Percentiles rank a stretch among this genome's conserved stretches.
Conservation (phyloP, 2,113 vertebrate species). For the Platichthys stellatus region DNA sequence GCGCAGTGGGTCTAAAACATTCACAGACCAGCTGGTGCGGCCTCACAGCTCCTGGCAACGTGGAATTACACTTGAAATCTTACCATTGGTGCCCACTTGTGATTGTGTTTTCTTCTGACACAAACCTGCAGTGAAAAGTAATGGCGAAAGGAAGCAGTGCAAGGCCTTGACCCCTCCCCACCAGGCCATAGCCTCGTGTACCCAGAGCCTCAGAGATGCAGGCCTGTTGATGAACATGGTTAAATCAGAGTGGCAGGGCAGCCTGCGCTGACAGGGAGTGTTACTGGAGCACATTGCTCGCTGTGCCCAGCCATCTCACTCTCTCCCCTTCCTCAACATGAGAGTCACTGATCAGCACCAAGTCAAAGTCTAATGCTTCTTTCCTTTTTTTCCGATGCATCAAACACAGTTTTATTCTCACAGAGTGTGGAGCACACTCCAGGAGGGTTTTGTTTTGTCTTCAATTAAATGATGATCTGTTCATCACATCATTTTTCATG, state of each 20-base stretch:
- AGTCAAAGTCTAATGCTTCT: background rate
- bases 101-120: conserved; percentile 23
- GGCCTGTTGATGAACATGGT: conserved; percentile 57
- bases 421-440: background rate
- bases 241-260: conserved; percentile 68
- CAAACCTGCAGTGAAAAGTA: conserved; percentile 42
- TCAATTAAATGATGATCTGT: conserved; percentile 13
- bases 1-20: conserved; percentile 60
- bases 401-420: background rate
- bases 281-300: conserved; percentile 60
- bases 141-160: conserved; percentile 54
- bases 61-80: conserved; percentile 42
- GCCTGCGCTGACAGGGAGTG: conserved; percentile 49
- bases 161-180: conserved; percentile 51
- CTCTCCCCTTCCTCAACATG: conserved; percentile 14
- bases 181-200: conserved; percentile 40
- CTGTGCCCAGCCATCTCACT: conserved; percentile 24
- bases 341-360: conserved; percentile 19
- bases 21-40: conserved; percentile 57
- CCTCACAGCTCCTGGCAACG: conserved; percentile 40
- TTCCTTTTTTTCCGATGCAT: conserved; percentile 11
- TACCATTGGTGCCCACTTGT: conserved; percentile 23
- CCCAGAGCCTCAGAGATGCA: conserved; percentile 49
- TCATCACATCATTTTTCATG: conserved; percentile 18
- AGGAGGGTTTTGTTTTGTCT: conserved; percentile 3